Base-by-base conservation (phyloP, 2,797 vertebrate species). In the Nyctibius grandis region DNA sequence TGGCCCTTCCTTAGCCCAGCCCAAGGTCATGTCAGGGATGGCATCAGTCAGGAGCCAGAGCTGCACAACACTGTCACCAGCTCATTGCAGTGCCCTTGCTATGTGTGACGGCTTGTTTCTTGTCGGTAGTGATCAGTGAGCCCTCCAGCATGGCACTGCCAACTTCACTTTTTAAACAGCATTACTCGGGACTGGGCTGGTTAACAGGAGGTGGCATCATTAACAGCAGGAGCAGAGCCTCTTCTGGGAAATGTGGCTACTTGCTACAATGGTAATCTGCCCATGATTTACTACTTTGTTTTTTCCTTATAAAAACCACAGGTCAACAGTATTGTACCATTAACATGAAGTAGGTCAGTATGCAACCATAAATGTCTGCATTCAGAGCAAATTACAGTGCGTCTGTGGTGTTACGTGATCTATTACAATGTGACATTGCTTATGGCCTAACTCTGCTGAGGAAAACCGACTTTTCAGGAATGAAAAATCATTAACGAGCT, bases 331-430 rank as follows among this genome's bases (percentile, higher is more conserved):
- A 54, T 85, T 69, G 28, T 31, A 53, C 16, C 11, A 47, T 92
- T 88, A 89, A n/a, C 18, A 45, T 74, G 50, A 82, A 75, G 47
- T 40, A 74, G 28, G 51, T 87, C 53, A 59, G 29, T 42, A 40
- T 33, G 40, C 72, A 91, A 33, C 36, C 21, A 42, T 64, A 93
- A 95, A 84, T 44, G 40, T 68, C 56, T 92, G 56, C 36, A 28
- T 91, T 94, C 72, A 72, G 54, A 95, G 64, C 70, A 95, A 92
- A 93, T 95, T 84, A 68, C 25, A 82, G 36, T 22, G 11, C 89
- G 85, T 75, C 73, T 68, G 28, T 6, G 1, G 28, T 56, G n/a
- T 38, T 89, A 1, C 11, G 1, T 72, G 25, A 47, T 60, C 60
- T 91, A 31, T 76, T 54, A 29, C 19, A 87, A n/a, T 33, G 51